phyloP scores from a whole-genome alignment of 2,888 invertebrate species.

The Lasioglossum pauxillum region DNA sequence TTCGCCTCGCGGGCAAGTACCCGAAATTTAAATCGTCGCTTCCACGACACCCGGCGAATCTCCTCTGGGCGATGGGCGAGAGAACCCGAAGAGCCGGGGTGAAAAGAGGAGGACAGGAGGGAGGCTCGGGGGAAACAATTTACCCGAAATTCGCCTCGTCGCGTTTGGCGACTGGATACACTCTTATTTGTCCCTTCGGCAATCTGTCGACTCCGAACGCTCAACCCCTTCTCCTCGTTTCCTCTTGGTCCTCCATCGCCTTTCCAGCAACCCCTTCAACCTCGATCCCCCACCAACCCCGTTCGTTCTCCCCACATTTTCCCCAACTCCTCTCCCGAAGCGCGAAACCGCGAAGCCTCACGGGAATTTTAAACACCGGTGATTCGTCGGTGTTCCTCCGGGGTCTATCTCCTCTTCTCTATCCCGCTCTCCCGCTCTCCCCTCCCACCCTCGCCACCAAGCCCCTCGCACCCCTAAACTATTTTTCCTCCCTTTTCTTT shows the following conservation, averaged over 20 bases:
- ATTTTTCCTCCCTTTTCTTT: not conserved
- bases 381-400: conserved; percentile 74
- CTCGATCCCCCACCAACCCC: conserved; percentile 63
- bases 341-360: conserved; percentile 76
- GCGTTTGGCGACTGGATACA: conserved; percentile 79
- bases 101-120: conserved; percentile 43
- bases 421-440: conserved; percentile 1
- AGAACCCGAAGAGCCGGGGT: conserved; percentile 61
- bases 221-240: conserved; percentile 74
- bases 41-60: conserved; percentile 66
- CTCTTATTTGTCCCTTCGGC: conserved; percentile 81
- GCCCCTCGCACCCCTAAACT: not conserved
- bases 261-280: conserved; percentile 60
- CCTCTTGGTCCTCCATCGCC: conserved; percentile 63
- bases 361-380: conserved; percentile 80
- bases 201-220: conserved; percentile 79
- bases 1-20: conserved; percentile 59
- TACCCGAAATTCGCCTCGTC: conserved; percentile 81
- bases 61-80: conserved; percentile 66
- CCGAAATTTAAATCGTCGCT: conserved; percentile 72
- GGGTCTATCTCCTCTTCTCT: conserved; percentile 11
- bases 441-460: not conserved
- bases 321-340: conserved; percentile 62
- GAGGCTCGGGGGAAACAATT: conserved; percentile 80
- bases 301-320: conserved; percentile 34